These are phyloP conservation scores for Lasioglossum marginatum DNA, from an alignment of 2,888 invertebrate genomes.

Conservation along the genomic window DNA sequence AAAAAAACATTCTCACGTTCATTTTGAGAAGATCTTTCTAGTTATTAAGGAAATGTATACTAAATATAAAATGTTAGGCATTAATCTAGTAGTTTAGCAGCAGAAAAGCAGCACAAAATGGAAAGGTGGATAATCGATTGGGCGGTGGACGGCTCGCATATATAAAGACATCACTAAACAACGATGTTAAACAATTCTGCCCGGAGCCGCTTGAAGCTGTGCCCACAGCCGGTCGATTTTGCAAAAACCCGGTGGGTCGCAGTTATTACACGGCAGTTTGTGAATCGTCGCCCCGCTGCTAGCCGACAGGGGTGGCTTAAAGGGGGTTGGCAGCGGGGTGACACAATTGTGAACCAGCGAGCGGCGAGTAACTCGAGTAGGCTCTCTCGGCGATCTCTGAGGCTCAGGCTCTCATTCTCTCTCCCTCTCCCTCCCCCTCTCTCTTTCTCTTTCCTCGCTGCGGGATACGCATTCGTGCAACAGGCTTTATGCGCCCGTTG, in stretches of 20 bases:
- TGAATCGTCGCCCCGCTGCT: conserved; percentile 61
- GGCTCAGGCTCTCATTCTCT: conserved; percentile 22
- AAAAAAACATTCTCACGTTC: not conserved
- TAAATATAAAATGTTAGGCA: not conserved
- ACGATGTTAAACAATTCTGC: not conserved
- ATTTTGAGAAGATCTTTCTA: not conserved
- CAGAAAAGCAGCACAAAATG: not conserved
- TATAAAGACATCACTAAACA: not conserved
- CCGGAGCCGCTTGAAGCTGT: not conserved
- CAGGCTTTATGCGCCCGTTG: conserved; percentile 78
- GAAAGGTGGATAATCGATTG: not conserved
- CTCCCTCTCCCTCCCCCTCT: not conserved
- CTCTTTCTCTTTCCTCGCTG: conserved; percentile 55
- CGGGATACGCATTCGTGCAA: conserved; percentile 80
- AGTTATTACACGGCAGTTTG: conserved; percentile 71
- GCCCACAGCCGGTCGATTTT: conserved; percentile 33
- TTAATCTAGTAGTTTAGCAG: not conserved
- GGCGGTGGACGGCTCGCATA: too few relatives aligned
- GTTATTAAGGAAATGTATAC: too few relatives aligned
- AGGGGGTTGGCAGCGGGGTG: conserved; percentile 51
- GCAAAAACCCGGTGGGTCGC: conserved; percentile 23
- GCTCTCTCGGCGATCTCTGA: conserved; percentile 64
- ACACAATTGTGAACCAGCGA: conserved; percentile 75
- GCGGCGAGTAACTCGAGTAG: conserved; percentile 77
- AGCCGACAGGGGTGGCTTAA: not conserved